Evolutionary conservation across 2,888 invertebrate genomes (phyloP), one percentile per base, ranked within the genome.

Genomic region (Scaptomyza reducta): DNA sequence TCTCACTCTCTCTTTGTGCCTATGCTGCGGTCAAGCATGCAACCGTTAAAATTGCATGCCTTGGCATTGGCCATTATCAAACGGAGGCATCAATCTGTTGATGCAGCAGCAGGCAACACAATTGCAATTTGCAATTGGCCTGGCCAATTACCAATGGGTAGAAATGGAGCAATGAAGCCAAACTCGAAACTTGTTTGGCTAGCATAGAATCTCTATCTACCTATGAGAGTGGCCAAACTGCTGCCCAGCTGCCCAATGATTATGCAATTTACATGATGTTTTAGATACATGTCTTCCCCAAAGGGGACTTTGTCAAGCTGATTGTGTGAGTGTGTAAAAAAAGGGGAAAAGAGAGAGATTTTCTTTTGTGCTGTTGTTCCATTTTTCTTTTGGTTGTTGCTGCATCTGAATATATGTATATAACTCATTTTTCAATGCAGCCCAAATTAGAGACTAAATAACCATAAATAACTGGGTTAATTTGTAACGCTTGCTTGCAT

Each of bases 401-500:
- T 47, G 42, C 42, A 44, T 50, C 51, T 44, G 60, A 60, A 58
- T 14, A n/a, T 31, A 31, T n/a, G 7, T 58, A 67, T 22, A 22
- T 79, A 82, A 77, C 82, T 85, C 77, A 86, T 86, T 73, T 77
- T 67, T 63, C 31, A 63, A 70, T 75, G 62, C 35, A 25, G 62
- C 50, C 62, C 69, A 82, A 71, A 71, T 65, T 63, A 50, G 73
- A 68, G 55, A 40, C 68, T 68, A 70, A 81, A 88, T 81, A 85
- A 77, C 87, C 85, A 81, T 85, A 81, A 87, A 85, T 85, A 88
- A 88, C 82, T 88, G 83, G 84, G 84, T 88, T 88, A 88, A 87
- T 85, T 87, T 88, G 88, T 84, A 87, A 88, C 89, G 89, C 84
- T 88, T 77, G 77, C 66, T 42, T 78, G 84, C 81, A 84, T 88